A percentile compares a stretch with the other conserved stretches of the same genome.
Conservation (phyloP, 2,113 vertebrate species). For the Osmerus mordax region DNA sequence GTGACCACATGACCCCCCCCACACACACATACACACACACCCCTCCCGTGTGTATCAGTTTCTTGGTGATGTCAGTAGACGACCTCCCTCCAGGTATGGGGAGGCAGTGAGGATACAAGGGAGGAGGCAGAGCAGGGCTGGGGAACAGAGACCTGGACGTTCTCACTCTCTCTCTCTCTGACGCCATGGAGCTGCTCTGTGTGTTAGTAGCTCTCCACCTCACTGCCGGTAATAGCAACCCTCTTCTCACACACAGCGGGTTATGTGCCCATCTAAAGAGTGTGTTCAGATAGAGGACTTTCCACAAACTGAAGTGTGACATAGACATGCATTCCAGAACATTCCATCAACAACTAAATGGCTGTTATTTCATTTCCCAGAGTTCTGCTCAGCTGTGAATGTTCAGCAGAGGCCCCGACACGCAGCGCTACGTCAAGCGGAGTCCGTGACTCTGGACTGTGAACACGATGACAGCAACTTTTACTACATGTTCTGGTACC, state of each 20-base stretch:
- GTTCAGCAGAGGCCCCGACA: constrained; percentile 17
- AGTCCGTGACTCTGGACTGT: constrained; percentile 34
- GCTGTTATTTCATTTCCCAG: constrained; percentile 24
- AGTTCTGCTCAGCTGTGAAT: constrained; percentile 22
- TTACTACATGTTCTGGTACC: constrained; percentile 37
- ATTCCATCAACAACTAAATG: not conserved
- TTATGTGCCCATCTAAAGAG: not conserved
- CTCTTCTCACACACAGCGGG: not conserved
- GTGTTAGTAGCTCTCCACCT: constrained; percentile 17
- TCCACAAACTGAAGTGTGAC: not conserved
- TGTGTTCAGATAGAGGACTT: not conserved
- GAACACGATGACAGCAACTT: constrained; percentile 36
- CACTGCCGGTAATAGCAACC: constrained; percentile 26
- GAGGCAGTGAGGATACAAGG: not conserved
- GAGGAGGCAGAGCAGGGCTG: not conserved
- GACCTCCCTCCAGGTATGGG: too few relatives aligned
- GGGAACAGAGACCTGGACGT: not conserved
- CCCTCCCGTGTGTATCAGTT: too few relatives aligned
- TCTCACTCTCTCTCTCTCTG: not conserved
- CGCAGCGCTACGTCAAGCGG: not conserved
- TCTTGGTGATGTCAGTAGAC: too few relatives aligned
- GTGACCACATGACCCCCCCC: too few relatives aligned
- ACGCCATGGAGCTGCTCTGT: constrained; percentile 13
- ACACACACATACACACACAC: too few relatives aligned
- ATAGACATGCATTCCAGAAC: not conserved